Conservation (phyloP, 2,797 vertebrate genomes). For the Sebastes umbrosus region DNA sequence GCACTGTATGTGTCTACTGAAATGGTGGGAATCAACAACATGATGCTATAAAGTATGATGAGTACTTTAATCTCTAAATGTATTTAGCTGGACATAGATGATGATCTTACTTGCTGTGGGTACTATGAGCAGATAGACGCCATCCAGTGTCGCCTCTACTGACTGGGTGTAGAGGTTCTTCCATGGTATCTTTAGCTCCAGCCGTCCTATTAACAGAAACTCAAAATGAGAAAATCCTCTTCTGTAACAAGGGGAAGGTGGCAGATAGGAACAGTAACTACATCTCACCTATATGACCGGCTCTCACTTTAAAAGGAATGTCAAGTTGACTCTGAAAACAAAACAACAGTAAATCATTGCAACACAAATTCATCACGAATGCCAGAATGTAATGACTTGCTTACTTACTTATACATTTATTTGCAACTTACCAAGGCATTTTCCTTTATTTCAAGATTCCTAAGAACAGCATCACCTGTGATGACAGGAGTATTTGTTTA, state of each 20-base stretch:
- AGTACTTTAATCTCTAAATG: not conserved
- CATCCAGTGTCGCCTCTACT: conserved; percentile 95
- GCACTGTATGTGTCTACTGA: not conserved
- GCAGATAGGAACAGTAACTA: not conserved
- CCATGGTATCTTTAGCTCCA: conserved; percentile 96
- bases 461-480: conserved; percentile 91
- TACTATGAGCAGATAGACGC: conserved; percentile 95
- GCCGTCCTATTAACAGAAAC: conserved; percentile 81
- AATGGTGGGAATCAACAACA: not conserved
- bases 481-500: conserved; percentile 33
- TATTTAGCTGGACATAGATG: not conserved
- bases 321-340: conserved; percentile 91
- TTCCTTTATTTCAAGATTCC: conserved; percentile 97
- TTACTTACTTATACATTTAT: not conserved
- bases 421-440: conserved; percentile 91
- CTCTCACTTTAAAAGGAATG: conserved; percentile 97
- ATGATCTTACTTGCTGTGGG: conserved; percentile 95
- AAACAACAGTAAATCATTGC: conserved; percentile 15
- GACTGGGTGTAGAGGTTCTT: conserved; percentile 96
- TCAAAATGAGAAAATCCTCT: not conserved
- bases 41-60: not conserved
- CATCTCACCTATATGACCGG: conserved; percentile 94
- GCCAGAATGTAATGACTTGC: not conserved
- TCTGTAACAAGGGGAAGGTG: not conserved
- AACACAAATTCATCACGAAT: not conserved